Base-by-base conservation (phyloP, 2,888 invertebrate species). In the Orthosia gothica region DNA sequence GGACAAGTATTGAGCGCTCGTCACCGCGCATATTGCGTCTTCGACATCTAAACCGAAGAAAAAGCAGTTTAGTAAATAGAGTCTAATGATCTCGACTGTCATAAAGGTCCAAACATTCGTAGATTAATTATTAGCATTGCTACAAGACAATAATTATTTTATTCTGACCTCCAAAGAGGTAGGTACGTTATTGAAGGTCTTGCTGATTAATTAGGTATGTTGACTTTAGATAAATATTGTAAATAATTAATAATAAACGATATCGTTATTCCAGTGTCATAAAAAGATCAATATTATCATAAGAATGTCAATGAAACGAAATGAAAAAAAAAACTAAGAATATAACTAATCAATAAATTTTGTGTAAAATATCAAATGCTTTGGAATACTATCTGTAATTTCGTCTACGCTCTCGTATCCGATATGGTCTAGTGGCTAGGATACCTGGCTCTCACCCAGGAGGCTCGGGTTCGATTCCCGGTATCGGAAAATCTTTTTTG, bases 1-100 rank as follows among this genome's bases (percentile, higher is more conserved):
- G 0, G 98, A 97, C 81, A 99, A 95, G 92, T 98, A 98, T 92
- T 98, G 98, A 13, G 98, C 98, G 74, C 98, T 98, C 3, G 98
- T 98, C 73, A 99, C 98, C 2, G 98, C 98, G 91, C 99, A 99
- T 18, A 98, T 97, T 5, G 98, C 98, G 40, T 98, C 98, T 78
- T 97, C 97, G 12, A 98, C 97, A 84, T 98, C 98, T 98, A 89
- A 5, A 92, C 81, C 74, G 16, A 74, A 74, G 0, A 47, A 23
- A 45, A 12, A 16, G 15, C 5, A 26, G 13, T n/a, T 40, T 9
- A 40, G 40, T 20, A 5, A 52, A 52, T n/a, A 50, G 11, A 52
- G 52, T 20, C 32, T 32, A 32, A 32, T 54, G 54, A 54, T 54
- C 9, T 40, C 40, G 40, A 40, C 40, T 9, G 9, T 40, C 40